phyloP scores from a whole-genome alignment of 2,888 invertebrate genomes.

The Aleiodes alternator region DNA sequence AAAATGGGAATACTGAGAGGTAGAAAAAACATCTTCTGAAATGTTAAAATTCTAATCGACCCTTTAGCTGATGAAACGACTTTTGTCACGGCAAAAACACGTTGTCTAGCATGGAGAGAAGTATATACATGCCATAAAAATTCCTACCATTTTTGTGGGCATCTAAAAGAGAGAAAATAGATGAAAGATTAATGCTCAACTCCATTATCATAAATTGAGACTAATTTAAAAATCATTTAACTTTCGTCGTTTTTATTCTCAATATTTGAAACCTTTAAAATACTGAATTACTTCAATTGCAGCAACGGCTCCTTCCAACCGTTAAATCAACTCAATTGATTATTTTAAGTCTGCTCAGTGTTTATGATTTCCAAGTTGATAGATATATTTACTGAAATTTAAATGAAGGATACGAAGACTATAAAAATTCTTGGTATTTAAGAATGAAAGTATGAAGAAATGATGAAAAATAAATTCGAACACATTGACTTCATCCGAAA shows the following conservation, averaged over 20 bases:
- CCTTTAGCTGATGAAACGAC: background rate
- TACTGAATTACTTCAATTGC: too few species aligned
- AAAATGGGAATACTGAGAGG: background rate
- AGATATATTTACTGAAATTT: background rate
- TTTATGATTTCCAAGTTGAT: background rate
- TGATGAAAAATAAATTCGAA: background rate
- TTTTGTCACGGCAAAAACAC: constrained; percentile 19
- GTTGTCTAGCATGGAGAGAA: constrained; percentile 7
- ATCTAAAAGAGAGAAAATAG: too few species aligned
- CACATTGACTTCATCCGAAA: constrained; percentile 15
- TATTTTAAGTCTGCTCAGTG: background rate
- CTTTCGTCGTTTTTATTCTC: too few species aligned
- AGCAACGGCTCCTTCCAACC: background rate
- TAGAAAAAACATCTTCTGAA: constrained; percentile 7
- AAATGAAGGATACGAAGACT: background rate
- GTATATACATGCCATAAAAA: background rate
- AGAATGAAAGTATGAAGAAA: constrained; percentile 12
- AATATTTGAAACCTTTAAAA: too few species aligned
- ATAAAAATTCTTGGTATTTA: constrained; percentile 29
- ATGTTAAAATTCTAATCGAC: constrained; percentile 25
- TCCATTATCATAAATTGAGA: too few species aligned
- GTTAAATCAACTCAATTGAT: background rate
- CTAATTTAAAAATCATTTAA: too few species aligned
- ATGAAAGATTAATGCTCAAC: too few species aligned
- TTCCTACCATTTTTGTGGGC: too few species aligned